Evolutionary conservation across 2,113 vertebrate species (phyloP).

Genomic region (Bos taurus): DNA sequence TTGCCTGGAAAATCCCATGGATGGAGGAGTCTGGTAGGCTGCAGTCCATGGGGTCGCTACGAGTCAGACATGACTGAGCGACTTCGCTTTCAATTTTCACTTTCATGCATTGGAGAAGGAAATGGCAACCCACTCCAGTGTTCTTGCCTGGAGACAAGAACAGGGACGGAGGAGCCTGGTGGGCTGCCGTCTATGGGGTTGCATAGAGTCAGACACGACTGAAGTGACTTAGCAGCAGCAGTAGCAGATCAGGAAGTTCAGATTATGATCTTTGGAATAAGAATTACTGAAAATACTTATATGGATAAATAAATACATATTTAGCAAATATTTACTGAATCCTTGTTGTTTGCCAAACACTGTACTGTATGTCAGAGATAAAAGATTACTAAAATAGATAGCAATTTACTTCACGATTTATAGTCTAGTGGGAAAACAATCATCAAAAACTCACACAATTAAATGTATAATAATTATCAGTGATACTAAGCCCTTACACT

Average conservation of each 20-base stretch:
- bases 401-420: neutral
- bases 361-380: neutral
- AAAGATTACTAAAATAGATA: neutral
- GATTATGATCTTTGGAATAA: neutral
- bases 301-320: neutral
- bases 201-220: accelerated
- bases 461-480: neutral
- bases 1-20: no score
- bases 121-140: no score
- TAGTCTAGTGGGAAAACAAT: neutral
- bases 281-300: neutral
- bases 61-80: no score
- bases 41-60: no score
- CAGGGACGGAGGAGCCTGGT: no score
- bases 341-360: neutral
- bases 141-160: no score
- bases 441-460: neutral
- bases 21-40: no score
- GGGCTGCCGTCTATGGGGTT: accelerated
- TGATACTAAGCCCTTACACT: neutral
- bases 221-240: no score
- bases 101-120: no score
- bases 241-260: neutral
- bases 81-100: no score
- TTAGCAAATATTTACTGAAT: neutral